A percentile compares a stretch with the other conserved stretches of the same genome.
Evolutionary conservation across 1,140 invertebrate species (phyloP).

Genomic region (Bathynomus jamesi): DNA sequence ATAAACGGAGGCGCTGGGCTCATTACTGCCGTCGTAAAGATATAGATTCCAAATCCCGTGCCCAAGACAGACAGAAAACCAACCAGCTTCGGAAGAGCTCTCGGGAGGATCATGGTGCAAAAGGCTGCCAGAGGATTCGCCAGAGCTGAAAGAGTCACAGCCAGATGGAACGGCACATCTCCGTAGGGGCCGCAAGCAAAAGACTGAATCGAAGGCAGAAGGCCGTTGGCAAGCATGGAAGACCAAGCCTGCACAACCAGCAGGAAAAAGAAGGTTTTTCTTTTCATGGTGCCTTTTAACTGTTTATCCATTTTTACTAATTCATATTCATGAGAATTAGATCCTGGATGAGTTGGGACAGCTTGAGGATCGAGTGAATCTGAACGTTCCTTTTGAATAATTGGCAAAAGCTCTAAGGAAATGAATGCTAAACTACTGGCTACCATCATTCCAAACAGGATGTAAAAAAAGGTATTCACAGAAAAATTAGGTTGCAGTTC

Average conservation of each 20-base stretch:
- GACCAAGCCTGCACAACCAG: slow-evolving; percentile 37
- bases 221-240: slow-evolving; percentile 64
- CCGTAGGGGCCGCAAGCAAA: slow-evolving; percentile 85
- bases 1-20: slow-evolving; percentile 67
- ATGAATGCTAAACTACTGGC: slow-evolving; percentile 47
- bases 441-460: slow-evolving; percentile 52
- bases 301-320: too few relatives aligned
- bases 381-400: slow-evolving; percentile 40
- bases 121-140: slow-evolving; percentile 77
- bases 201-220: slow-evolving; percentile 73
- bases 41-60: slow-evolving; percentile 53
- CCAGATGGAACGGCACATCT: slow-evolving; percentile 67
- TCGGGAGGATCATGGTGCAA: slow-evolving; percentile 62
- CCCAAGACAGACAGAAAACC: slow-evolving; percentile 49
- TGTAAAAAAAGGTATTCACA: slow-evolving; percentile 58
- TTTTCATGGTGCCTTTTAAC: too few relatives aligned
- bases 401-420: slow-evolving; percentile 45
- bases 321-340: too few relatives aligned
- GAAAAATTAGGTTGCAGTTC: slow-evolving; percentile 59
- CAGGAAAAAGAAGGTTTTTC: background rate
- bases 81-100: slow-evolving; percentile 53
- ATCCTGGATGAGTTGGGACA: background rate
- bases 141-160: slow-evolving; percentile 69
- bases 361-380: too few relatives aligned
- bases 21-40: slow-evolving; percentile 59